Evolutionary conservation across 2,113 vertebrate genomes (phyloP), one percentile per base, ranked within the genome.

Genomic region (Calonectris borealis): DNA sequence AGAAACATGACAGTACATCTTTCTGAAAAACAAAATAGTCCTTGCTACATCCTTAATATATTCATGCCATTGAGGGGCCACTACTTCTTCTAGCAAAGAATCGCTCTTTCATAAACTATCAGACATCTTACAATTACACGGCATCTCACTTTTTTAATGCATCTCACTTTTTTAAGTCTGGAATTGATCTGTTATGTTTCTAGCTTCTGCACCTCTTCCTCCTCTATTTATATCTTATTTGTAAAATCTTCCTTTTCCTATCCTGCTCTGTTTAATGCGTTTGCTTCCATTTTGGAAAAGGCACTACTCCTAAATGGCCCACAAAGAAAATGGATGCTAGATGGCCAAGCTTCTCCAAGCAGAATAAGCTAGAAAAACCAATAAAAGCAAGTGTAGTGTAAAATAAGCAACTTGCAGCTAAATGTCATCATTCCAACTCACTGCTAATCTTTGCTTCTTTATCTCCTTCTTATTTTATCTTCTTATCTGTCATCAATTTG

Each of bases 401-500:
- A 93, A 97, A 85, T 57, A 85, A 90, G 66, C 75, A 70, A 42
- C 55, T 44, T 61, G 38, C 86, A 91, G 89, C 61, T 88, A 51
- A 52, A 87, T 21, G 36, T 60, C 61, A 22, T 65, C 29, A 29
- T 94, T 95, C 75, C 46, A 70, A 76, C 55, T 66, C 82, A 16
- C 78, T 90, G 91, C 60, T 94, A 64, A 84, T 86, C 57, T 88
- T 70, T 70, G 18, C 80, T 93, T n/a, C 55, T 88, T 87, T 93
- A 90, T 71, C 86, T 94, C 58, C 42, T 78, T 44, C 62, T 61
- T 82, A 14, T 22, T 54, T 73, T 83, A 79, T 80, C 54, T 58
- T 75, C 71, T 73, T 70, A 91, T 86, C 83, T 82, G 65, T 34
- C 81, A 25, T 16, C 6, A 11, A 54, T 61, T 82, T 80, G 40